phyloP scores from a whole-genome alignment of 1,140 invertebrate species.

The Camponotus vicinus region DNA sequence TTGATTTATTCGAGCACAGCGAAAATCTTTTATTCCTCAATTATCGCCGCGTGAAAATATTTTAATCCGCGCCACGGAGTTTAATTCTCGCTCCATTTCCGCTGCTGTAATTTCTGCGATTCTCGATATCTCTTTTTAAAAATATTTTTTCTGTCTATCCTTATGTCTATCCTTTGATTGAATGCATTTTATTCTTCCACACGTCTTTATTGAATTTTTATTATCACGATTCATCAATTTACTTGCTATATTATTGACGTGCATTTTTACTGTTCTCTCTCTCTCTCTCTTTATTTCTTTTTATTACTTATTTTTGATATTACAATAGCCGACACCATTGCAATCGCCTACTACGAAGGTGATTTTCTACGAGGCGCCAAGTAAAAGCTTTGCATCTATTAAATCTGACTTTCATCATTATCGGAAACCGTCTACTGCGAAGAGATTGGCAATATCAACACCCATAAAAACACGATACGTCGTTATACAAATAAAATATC shows the following conservation, averaged over 20 bases:
- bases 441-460: constrained; percentile 57
- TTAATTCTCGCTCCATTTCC: constrained; percentile 60
- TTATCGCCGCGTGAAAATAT: constrained; percentile 62
- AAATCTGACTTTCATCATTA: constrained; percentile 61
- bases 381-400: constrained; percentile 34
- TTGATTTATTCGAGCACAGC: constrained; percentile 54
- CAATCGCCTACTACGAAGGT: neutral
- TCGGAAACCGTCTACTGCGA: constrained; percentile 15
- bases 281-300: neutral
- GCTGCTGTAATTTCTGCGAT: constrained; percentile 50
- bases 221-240: constrained; percentile 46
- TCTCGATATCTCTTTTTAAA: constrained; percentile 31
- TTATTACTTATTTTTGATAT: constrained; percentile 30
- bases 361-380: constrained; percentile 32
- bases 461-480: constrained; percentile 23
- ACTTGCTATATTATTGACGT: constrained; percentile 47
- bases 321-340: neutral
- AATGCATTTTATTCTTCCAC: constrained; percentile 48
- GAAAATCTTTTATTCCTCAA: constrained; percentile 64
- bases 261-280: neutral
- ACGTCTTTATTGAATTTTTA: constrained; percentile 54
- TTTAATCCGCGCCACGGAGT: constrained; percentile 55
- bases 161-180: constrained; percentile 42
- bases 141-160: constrained; percentile 50
- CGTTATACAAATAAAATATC: constrained; percentile 57